These are phyloP conservation scores for Aleiodes sp. DNA, from an alignment of 1,140 invertebrate species.

Conservation along the genomic window DNA sequence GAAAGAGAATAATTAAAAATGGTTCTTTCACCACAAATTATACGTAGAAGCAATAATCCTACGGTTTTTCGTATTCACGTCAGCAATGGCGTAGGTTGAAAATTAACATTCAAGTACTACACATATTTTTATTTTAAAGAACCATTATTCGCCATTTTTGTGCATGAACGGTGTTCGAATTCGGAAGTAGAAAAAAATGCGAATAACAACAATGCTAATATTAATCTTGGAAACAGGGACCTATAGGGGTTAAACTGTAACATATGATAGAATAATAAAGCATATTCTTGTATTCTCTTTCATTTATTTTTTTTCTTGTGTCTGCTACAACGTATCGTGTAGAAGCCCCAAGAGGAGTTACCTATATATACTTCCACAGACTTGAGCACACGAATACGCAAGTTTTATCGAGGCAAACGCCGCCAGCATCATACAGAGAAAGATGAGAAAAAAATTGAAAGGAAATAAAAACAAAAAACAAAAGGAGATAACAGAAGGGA, in stretches of 20 bases:
- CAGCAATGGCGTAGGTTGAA: too few species aligned
- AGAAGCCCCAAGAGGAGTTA: not conserved
- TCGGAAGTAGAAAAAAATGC: not conserved
- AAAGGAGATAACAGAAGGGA: not conserved
- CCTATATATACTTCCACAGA: not conserved
- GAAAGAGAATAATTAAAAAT: too few species aligned
- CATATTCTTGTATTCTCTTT: not conserved
- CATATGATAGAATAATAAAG: slow-evolving; percentile 4
- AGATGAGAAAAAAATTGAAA: not conserved
- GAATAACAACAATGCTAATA: too few species aligned
- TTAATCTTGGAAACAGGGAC: not conserved
- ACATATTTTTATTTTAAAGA: not conserved
- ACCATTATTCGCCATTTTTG: not conserved
- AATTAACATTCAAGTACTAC: not conserved
- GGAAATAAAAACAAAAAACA: not conserved
- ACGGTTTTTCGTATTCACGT: too few species aligned
- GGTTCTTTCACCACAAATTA: too few species aligned
- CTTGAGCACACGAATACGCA: not conserved
- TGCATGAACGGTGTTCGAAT: not conserved
- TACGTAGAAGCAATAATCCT: too few species aligned
- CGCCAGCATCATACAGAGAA: not conserved
- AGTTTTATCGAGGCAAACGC: slow-evolving; percentile 12
- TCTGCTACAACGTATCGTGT: not conserved
- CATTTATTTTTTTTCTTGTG: not conserved
- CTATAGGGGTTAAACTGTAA: slow-evolving; percentile 2